phyloP scores from a whole-genome alignment of 2,888 invertebrate species.

The Eupsilia transversa region DNA sequence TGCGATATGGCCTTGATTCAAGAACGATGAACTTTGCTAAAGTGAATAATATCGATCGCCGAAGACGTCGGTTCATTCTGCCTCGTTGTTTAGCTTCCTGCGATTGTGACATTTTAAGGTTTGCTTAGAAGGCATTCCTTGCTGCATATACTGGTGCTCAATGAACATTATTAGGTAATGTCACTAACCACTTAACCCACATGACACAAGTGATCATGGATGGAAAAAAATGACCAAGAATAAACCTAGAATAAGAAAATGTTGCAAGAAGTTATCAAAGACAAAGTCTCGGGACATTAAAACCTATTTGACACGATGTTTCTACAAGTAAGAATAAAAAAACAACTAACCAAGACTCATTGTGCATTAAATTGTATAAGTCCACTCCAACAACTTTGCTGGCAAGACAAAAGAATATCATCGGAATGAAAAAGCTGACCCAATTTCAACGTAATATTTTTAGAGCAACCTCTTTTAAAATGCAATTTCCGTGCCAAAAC shows the following conservation, averaged over 20 bases:
- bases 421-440: conserved; percentile 56
- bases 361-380: conserved; percentile 37
- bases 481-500: conserved; percentile 62
- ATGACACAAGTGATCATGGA: background rate
- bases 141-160: background rate
- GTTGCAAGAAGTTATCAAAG: conserved; percentile 12
- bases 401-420: conserved; percentile 57
- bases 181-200: background rate
- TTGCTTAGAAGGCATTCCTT: conserved; percentile 21
- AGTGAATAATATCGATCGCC: conserved; percentile 64
- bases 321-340: conserved; percentile 10
- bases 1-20: conserved; percentile 61
- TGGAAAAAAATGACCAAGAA: background rate
- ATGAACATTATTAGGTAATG: background rate
- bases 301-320: conserved; percentile 25
- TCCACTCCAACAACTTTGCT: conserved; percentile 35
- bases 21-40: conserved; percentile 65
- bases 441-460: conserved; percentile 62
- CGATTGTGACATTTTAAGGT: conserved; percentile 31
- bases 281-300: conserved; percentile 7
- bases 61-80: conserved; percentile 36
- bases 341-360: conserved; percentile 13
- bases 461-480: conserved; percentile 62
- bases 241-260: background rate
- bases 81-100: conserved; percentile 20